Conservation (phyloP, 2,888 invertebrate species). For the Volucella inanis region DNA sequence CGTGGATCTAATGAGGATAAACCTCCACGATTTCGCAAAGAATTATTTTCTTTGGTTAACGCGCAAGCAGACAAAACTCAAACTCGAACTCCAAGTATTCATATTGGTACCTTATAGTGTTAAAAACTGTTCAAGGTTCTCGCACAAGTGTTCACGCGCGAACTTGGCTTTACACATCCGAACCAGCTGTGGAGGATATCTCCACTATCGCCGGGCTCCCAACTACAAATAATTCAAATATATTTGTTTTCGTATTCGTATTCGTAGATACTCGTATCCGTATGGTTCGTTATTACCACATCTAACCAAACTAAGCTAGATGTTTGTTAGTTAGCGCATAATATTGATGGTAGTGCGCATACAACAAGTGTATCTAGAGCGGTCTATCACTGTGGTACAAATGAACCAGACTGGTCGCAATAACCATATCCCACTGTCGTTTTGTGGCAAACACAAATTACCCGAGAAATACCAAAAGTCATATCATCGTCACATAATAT, state of each 20-base stretch:
- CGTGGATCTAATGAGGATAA: conserved; percentile 45
- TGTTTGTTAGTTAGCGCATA: conserved; percentile 61
- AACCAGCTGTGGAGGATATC: conserved; percentile 4
- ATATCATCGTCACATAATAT: conserved; percentile 1
- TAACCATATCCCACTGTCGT: conserved; percentile 40
- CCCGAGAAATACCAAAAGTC: conserved; percentile 28
- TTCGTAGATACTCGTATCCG: conserved; percentile 15
- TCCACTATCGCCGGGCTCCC: conserved; percentile 29
- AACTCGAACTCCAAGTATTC: not conserved
- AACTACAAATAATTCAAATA: conserved; percentile 34
- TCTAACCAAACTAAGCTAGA: conserved; percentile 44
- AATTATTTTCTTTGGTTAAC: conserved; percentile 13
- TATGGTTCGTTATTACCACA: conserved; percentile 55
- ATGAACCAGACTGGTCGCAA: conserved; percentile 55
- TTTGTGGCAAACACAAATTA: conserved; percentile 58
- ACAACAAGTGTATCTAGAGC: conserved; percentile 5
- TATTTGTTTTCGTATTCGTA: conserved; percentile 13
- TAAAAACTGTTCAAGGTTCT: conserved; percentile 43
- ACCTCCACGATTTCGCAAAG: conserved; percentile 33
- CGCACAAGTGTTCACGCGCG: conserved; percentile 42
- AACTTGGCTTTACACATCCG: conserved; percentile 21
- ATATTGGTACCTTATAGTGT: not conserved
- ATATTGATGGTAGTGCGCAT: conserved; percentile 36
- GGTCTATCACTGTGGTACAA: conserved; percentile 13
- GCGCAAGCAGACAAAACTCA: conserved; percentile 21